These are phyloP conservation scores for Drosophila silvestris DNA, from an alignment of 2,888 invertebrate species.

Conservation along the genomic window DNA sequence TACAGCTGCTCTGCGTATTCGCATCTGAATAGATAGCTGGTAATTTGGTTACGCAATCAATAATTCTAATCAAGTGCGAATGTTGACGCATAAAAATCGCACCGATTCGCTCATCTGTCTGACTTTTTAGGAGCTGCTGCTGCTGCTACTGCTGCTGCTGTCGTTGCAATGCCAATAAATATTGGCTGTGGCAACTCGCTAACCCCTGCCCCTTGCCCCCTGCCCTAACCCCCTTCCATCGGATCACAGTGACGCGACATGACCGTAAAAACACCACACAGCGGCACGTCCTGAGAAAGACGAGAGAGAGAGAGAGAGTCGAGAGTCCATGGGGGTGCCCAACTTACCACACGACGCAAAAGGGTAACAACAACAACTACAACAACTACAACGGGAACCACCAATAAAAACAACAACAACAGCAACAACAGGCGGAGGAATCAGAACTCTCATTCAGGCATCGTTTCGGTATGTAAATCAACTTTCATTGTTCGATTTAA, in stretches of 20 bases:
- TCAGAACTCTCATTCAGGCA: slow-evolving; percentile 65
- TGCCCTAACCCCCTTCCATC: background rate
- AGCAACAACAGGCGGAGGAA: background rate
- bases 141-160: slow-evolving; percentile 17
- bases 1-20: slow-evolving; percentile 16
- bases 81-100: slow-evolving; percentile 75
- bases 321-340: slow-evolving; percentile 67
- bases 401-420: slow-evolving; percentile 38
- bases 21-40: slow-evolving; percentile 52
- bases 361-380: slow-evolving; percentile 56
- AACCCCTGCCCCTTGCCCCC: background rate
- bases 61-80: slow-evolving; percentile 82
- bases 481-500: slow-evolving; percentile 84
- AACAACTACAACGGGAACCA: slow-evolving; percentile 41
- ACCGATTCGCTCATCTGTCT: slow-evolving; percentile 59
- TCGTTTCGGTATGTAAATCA: slow-evolving; percentile 86
- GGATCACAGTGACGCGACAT: slow-evolving; percentile 50
- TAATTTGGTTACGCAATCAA: slow-evolving; percentile 73
- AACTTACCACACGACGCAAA: slow-evolving; percentile 38
- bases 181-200: slow-evolving; percentile 48
- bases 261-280: slow-evolving; percentile 74
- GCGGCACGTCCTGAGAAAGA: slow-evolving; percentile 53
- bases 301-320: slow-evolving; percentile 1
- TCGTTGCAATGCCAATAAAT: slow-evolving; percentile 48
- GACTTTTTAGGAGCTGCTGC: slow-evolving; percentile 38